phyloP scores from a whole-genome alignment of 2,888 invertebrate genomes.

The Eupelmus urozonus region DNA sequence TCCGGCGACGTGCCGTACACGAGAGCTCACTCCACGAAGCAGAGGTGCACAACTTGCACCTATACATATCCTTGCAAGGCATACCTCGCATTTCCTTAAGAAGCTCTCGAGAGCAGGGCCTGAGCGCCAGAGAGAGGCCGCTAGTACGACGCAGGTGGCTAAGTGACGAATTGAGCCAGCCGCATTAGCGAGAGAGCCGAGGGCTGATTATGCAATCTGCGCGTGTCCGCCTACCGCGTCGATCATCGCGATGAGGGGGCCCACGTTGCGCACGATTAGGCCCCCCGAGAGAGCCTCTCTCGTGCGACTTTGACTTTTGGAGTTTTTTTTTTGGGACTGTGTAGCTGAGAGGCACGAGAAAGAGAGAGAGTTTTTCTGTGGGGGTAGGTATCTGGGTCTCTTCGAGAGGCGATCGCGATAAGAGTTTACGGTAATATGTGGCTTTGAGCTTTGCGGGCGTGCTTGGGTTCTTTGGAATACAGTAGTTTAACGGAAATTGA shows the following conservation, averaged over 20 bases:
- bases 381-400: not conserved
- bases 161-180: constrained; percentile 64
- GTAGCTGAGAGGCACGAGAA: too few relatives aligned
- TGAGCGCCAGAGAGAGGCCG: too few relatives aligned
- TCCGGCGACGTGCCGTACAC: constrained; percentile 56
- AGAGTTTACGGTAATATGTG: constrained; percentile 7
- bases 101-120: too few relatives aligned
- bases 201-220: constrained; percentile 28
- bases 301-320: constrained; percentile 10
- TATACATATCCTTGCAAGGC: not conserved
- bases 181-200: not conserved
- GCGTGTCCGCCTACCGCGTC: constrained; percentile 7
- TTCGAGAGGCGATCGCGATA: constrained; percentile 8
- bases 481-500: too few relatives aligned
- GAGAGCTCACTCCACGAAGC: constrained; percentile 22
- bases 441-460: not conserved
- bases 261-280: too few relatives aligned
- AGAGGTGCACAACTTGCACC: constrained; percentile 26
- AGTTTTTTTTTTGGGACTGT: not conserved
- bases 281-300: too few relatives aligned
- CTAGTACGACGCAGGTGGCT: constrained; percentile 61
- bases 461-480: not conserved
- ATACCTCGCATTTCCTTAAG: not conserved
- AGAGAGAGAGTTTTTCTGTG: not conserved
- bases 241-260: not conserved